Percentiles rank a stretch among this genome's conserved stretches.
Evolutionary conservation across 2,797 vertebrate genomes (phyloP).

Genomic region (Monodelphis domestica): DNA sequence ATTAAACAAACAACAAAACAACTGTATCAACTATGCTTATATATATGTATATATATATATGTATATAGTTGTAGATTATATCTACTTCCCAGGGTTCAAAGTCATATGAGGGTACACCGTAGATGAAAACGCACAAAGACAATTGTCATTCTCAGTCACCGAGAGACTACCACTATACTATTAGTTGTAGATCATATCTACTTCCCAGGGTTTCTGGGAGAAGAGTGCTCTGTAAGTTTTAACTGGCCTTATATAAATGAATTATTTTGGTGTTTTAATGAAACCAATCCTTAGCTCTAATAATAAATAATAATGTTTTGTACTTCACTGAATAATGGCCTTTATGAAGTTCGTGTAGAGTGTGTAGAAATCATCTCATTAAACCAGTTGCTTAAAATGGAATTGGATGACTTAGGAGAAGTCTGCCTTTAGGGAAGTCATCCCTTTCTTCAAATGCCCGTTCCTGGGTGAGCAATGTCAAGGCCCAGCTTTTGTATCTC

Average conservation of each 20-base stretch:
- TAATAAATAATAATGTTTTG: no score
- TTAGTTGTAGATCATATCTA: background rate
- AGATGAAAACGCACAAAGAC: no score
- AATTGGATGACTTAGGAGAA: constrained; percentile 66
- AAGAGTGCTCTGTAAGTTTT: background rate
- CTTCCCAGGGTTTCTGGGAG: background rate
- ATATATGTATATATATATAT: no score
- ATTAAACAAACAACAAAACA: no score
- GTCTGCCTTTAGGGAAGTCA: constrained; percentile 43
- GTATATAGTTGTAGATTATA: background rate
- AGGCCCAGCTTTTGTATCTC: background rate
- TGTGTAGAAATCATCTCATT: constrained; percentile 79
- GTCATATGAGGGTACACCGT: no score
- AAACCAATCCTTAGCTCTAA: constrained; percentile 6
- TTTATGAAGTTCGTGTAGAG: constrained; percentile 77
- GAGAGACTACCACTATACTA: no score
- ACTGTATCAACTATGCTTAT: background rate
- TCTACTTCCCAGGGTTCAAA: background rate
- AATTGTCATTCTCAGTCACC: no score
- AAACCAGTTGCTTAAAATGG: constrained; percentile 77
- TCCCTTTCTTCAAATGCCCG: constrained; percentile 13
- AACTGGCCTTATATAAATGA: background rate
- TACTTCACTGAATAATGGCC: constrained; percentile 84
- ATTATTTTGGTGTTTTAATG: constrained; percentile 1
- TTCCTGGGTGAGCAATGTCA: constrained; percentile 19